Evolutionary conservation across 2,797 vertebrate species (phyloP).

Genomic region (Petrocephalus schoutedeni): DNA sequence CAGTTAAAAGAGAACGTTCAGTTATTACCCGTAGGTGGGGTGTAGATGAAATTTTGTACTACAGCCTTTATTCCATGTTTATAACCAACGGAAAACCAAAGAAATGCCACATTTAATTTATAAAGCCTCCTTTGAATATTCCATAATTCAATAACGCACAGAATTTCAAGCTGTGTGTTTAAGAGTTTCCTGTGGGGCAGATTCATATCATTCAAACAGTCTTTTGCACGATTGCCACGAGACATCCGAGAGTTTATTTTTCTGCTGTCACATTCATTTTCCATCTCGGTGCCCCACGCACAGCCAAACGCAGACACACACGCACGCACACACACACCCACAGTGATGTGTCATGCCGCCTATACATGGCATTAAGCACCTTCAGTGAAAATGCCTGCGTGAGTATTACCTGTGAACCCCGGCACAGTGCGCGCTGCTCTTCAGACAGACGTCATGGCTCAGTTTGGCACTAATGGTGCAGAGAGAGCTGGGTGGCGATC

Average conservation of each 20-base stretch:
- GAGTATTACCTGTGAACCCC: neutral
- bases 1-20: neutral
- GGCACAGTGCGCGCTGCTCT: too few relatives aligned
- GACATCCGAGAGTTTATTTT: neutral
- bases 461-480: neutral
- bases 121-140: conserved; percentile 70
- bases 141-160: conserved; percentile 56
- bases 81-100: conserved; percentile 62
- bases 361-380: neutral
- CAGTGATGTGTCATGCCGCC: neutral
- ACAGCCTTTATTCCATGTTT: neutral
- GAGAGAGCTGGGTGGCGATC: neutral
- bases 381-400: neutral
- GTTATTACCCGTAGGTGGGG: neutral
- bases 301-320: neutral
- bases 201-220: neutral
- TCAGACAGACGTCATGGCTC: too few relatives aligned
- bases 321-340: neutral
- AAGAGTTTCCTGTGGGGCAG: neutral
- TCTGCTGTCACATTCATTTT: neutral
- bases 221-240: neutral
- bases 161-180: conserved; percentile 37
- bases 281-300: neutral
- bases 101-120: conserved; percentile 71
- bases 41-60: neutral